Base-by-base conservation (phyloP, 2,797 vertebrate species). In the Spinus pinus region DNA sequence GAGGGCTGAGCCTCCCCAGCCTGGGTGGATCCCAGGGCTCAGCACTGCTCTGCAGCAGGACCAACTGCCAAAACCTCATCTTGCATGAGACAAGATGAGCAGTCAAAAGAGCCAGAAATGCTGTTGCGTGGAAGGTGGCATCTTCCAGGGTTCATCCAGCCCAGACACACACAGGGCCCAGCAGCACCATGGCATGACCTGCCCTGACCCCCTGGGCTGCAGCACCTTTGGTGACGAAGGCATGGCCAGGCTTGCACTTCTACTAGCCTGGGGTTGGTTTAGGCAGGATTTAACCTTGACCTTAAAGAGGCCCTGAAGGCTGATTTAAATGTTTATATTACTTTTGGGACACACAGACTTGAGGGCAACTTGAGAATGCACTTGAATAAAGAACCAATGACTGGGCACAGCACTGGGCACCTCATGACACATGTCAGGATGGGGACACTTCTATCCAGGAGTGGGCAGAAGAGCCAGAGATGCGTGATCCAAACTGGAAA, bases 161-260 rank as follows among this genome's bases (percentile, higher is more conserved):
- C 50, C 33, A 41, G 62, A 23, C 41, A 39, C 0, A 4, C 49
- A 20, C 3, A 12, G 53, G 17, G 28, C 28, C 22, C 50, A 41
- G 50, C 6, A 4, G 31, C 46, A 31, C 9, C 47, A 24, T 0
- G 0, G 73, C 8, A 2, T 24, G 37, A 42, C 60, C 69, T 65
- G 39, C n/a, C 47, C 56, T 37, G 31, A 42, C 35, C 53, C 42
- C 24, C 35, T 1, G 3, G 65, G 61, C 65, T 77, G 47, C 74
- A 66, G 69, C 51, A 50, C 41, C 50, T 33, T 42, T 0, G 0
- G 47, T n/a, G 60, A 73, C 7, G 1, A 10, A 65, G 50, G 27
- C 27, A 33, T 17, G 21, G 46, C 23, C 54, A 92, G 50, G 19
- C 30, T 47, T 46, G 58, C 41, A 8, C 39, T 44, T 64, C 62